Conservation (phyloP, 2,888 invertebrate species). For the Stenotaenia linearis region DNA sequence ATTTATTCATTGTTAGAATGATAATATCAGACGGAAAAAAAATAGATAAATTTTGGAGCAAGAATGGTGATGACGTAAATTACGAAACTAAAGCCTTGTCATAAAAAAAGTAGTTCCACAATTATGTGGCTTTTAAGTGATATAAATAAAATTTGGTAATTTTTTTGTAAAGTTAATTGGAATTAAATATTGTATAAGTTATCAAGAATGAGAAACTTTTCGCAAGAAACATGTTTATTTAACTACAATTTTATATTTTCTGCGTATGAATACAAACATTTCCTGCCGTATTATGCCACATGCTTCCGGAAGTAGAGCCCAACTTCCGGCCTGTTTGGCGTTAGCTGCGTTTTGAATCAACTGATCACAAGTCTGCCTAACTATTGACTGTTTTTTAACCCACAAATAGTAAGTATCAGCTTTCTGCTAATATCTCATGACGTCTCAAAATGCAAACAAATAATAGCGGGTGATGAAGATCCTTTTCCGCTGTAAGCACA, state of each 20-base stretch:
- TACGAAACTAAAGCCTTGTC: not conserved
- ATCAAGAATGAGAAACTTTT: too few species aligned
- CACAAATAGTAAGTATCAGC: not conserved
- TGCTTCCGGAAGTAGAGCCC: conserved; percentile 29
- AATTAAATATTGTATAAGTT: too few species aligned
- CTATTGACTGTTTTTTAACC: not conserved
- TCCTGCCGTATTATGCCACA: conserved; percentile 49
- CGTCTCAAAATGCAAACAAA: not conserved
- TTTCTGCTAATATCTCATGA: not conserved
- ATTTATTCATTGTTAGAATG: too few species aligned
- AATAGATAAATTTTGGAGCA: not conserved
- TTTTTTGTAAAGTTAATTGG: too few species aligned
- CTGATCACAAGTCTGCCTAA: not conserved
- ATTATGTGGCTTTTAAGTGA: not conserved
- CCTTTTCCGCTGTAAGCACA: conserved; percentile 36
- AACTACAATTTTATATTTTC: too few species aligned
- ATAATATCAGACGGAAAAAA: too few species aligned
- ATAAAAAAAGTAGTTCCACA: not conserved
- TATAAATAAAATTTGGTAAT: not conserved
- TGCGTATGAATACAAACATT: conserved; percentile 11
- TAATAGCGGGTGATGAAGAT: not conserved
- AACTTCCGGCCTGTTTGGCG: conserved; percentile 30
- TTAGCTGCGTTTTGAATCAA: not conserved
- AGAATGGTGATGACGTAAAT: not conserved
- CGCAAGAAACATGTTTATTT: too few species aligned